Evolutionary conservation across 2,888 invertebrate genomes (phyloP), one percentile per base, ranked within the genome.

Genomic region (Proisotoma minuta): DNA sequence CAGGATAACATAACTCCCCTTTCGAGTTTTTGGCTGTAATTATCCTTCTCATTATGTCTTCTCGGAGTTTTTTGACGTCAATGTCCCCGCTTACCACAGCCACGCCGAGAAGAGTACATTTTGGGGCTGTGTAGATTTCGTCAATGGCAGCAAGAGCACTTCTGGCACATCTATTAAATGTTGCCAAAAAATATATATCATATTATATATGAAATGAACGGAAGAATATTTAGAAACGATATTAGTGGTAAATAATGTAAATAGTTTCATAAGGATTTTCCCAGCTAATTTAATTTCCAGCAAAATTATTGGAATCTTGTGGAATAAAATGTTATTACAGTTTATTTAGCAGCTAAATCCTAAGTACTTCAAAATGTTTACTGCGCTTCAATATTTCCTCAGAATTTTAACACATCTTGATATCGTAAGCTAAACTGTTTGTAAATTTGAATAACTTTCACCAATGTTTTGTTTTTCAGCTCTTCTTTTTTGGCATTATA

Each of bases 121-220:
- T 60, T n/a, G 69, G 69, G 20, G 57, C 40, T n/a, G 60, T 61
- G 29, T 63, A 63, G 34, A 68, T 24, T 18, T 68, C 68, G 49
- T 68, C 68, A 12, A 65, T 50, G 12, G 68, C 68, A 23, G 63
- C 62, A 4, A 68, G 27, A 1, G 65, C 57, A 64, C 65, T 66
- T 39, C 68, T 50, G 10, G 66, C 59, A 43, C 62, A n/a, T n/a
- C n/a, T n/a, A n/a, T n/a, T n/a, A n/a, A n/a, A n/a, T n/a, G n/a
- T n/a, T n/a, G n/a, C n/a, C n/a, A n/a, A n/a, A n/a, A n/a, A n/a
- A n/a, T n/a, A n/a, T n/a, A n/a, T n/a, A n/a, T n/a, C n/a, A n/a
- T n/a, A n/a, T n/a, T n/a, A n/a, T n/a, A n/a, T n/a, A n/a, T n/a
- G n/a, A n/a, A n/a, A n/a, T n/a, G n/a, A n/a, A n/a, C n/a, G n/a